These are phyloP conservation scores for Cryptophagus acutangulus DNA, from an alignment of 2,888 invertebrate species.

Conservation along the genomic window DNA sequence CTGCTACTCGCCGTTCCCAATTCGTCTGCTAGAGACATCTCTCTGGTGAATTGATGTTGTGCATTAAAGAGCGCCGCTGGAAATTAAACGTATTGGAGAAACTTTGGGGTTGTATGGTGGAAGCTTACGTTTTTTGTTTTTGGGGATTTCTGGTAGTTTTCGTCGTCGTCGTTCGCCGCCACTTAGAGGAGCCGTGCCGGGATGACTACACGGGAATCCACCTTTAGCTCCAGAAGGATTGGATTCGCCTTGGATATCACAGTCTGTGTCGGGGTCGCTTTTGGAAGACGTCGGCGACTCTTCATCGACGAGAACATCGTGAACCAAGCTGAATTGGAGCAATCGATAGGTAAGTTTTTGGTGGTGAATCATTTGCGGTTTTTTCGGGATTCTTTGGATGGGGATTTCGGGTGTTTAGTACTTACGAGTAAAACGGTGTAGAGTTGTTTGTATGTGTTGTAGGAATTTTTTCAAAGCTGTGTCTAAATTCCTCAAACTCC, in stretches of 20 bases:
- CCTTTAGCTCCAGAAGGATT: slow-evolving; percentile 13
- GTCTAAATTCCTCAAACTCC: slow-evolving; percentile 89
- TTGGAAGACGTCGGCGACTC: slow-evolving; percentile 75
- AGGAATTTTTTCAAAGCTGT: slow-evolving; percentile 76
- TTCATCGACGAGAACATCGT: slow-evolving; percentile 77
- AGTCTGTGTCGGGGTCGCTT: slow-evolving; percentile 59
- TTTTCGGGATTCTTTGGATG: neutral
- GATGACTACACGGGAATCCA: slow-evolving; percentile 6
- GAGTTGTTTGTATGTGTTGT: slow-evolving; percentile 74
- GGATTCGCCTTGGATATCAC: slow-evolving; percentile 50
- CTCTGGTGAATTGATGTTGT: slow-evolving; percentile 56
- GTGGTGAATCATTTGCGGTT: neutral
- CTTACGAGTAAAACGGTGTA: slow-evolving; percentile 87
- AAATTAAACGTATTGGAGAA: too few relatives aligned
- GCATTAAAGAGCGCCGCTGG: slow-evolving; percentile 58
- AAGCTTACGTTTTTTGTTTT: slow-evolving; percentile 76
- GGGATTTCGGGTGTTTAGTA: slow-evolving; percentile 36
- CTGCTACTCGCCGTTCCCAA: slow-evolving; percentile 49
- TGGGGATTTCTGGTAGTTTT: slow-evolving; percentile 85
- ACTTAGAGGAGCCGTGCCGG: slow-evolving; percentile 23
- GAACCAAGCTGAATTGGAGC: slow-evolving; percentile 76
- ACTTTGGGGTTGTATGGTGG: neutral
- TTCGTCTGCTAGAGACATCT: slow-evolving; percentile 67
- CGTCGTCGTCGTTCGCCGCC: slow-evolving; percentile 64
- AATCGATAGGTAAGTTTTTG: slow-evolving; percentile 13